Base-by-base conservation (phyloP, 2,797 vertebrate genomes). In the Carduelis carduelis region DNA sequence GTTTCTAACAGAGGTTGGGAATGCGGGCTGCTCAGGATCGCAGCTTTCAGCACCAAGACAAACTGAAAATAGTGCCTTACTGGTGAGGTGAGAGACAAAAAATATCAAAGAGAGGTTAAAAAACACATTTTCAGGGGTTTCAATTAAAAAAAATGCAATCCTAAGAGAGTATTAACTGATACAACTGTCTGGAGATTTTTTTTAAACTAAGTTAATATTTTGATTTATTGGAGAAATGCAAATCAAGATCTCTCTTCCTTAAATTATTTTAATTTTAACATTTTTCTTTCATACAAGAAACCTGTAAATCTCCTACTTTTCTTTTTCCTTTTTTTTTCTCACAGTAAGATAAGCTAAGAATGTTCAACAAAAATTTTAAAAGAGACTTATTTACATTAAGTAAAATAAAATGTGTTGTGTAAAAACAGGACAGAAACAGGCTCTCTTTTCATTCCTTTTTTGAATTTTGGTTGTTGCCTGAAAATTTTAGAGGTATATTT, bases 401-500 rank as follows among this genome's bases (percentile, higher is more conserved):
- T 55, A 84, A 87, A 90, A 94, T 30, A 90, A 94, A 89, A 95
- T 41, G 11, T 10, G 5, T 32, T 86, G 12, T 34, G 14, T 56
- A 52, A 66, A 72, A 69, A 32, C 70, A 69, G 18, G 37, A 14
- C 6, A 69, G 50, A 64, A 82, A 49, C 22, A 64, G 20, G 24
- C 49, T 64, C 17, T 84, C 37, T 86, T 80, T 71, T 59, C 21
- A 59, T 72, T 91, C 35, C 5, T 76, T 34, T 80, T 71, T 78
- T 87, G 2, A 32, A 56, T 49, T 78, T 78, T 78, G 14, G 6
- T 88, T 90, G 19, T 84, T 46, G 43, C 17, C 57, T 83, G 41
- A 68, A 92, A 85, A 90, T 77, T 80, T 80, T 90, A 65, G 75
- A 26, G 35, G 6, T 80, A 52, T 90, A 55, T 84, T 84, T 87